phyloP scores from a whole-genome alignment of 2,113 vertebrate genomes.

The Colistium nudipinnis region DNA sequence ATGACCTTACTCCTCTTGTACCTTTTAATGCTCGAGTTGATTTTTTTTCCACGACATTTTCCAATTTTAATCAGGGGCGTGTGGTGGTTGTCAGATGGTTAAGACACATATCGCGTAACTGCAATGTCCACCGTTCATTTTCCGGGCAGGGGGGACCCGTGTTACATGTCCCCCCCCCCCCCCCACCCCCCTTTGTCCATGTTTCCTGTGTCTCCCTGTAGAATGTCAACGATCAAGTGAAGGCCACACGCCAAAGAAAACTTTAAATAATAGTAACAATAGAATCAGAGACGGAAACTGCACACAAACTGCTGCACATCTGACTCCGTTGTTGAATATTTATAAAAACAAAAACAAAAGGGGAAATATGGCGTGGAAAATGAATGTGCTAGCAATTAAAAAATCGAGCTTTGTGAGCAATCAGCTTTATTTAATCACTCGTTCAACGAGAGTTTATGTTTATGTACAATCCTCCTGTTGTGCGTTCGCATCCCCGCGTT shows the following conservation, averaged over 20 bases:
- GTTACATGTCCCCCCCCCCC: background rate
- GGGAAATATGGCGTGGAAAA: slow-evolving; percentile 37
- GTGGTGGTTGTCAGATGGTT: background rate
- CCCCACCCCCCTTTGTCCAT: background rate
- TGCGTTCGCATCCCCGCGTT: background rate
- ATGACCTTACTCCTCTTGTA: too few species aligned
- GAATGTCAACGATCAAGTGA: background rate
- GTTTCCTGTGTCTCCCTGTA: background rate
- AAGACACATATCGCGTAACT: background rate
- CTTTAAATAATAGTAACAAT: background rate
- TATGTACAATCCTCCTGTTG: slow-evolving; percentile 15
- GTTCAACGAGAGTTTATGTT: slow-evolving; percentile 32
- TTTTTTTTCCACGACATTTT: background rate
- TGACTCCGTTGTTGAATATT: slow-evolving; percentile 29
- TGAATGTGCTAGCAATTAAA: slow-evolving; percentile 51
- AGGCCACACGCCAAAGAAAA: background rate
- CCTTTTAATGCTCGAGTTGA: background rate
- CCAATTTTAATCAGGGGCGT: background rate
- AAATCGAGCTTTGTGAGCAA: slow-evolving; percentile 17
- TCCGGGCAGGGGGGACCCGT: background rate
- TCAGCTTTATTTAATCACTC: slow-evolving; percentile 36
- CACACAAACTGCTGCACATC: slow-evolving; percentile 17
- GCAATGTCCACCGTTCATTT: background rate
- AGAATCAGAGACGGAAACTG: background rate
- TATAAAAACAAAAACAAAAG: slow-evolving; percentile 38